phyloP scores from a whole-genome alignment of 1,140 invertebrate species.

The Steinernema feltiae region DNA sequence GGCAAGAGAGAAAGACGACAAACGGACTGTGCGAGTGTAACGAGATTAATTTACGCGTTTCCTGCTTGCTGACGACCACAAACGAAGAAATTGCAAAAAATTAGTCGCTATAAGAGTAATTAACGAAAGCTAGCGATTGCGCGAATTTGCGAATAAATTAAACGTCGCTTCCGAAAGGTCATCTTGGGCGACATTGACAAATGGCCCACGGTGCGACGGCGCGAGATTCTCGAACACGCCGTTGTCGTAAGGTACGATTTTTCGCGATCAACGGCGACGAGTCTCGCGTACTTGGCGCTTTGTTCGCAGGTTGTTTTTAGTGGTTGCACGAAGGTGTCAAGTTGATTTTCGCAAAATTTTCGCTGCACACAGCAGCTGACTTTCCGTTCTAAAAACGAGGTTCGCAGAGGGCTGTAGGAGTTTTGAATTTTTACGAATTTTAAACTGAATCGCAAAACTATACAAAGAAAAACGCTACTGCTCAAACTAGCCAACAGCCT shows the following conservation, averaged over 20 bases:
- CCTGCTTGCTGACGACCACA: not conserved
- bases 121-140: constrained; percentile 7
- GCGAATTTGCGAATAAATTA: not conserved
- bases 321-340: not conserved
- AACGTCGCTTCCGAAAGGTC: constrained; percentile 11
- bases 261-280: no score
- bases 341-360: not conserved
- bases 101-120: not conserved
- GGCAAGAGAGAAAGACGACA: not conserved
- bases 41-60: not conserved
- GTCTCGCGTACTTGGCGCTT: not conserved
- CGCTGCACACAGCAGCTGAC: not conserved
- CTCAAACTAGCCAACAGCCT: no score
- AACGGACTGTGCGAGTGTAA: not conserved
- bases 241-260: no score
- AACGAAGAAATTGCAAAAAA: not conserved
- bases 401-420: no score
- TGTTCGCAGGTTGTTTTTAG: not conserved
- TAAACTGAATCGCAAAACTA: no score
- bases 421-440: no score
- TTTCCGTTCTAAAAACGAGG: no score
- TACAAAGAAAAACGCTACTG: no score
- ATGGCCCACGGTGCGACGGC: not conserved
- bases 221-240: not conserved
- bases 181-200: not conserved